Evolutionary conservation across 2,113 vertebrate species (phyloP).

Genomic region (cat (Felis catus)): F.catus_Fca126_mat1.0 CM031414.1:31866001-31866500

Average conservation of each 20-base stretch:
- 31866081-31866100: rapidly evolving
- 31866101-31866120: neutral
- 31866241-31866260: neutral
- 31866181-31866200: neutral
- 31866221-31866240: neutral
- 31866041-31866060: neutral
- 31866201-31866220: neutral
- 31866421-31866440: neutral
- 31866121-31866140: neutral
- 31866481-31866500: neutral
- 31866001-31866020: neutral
- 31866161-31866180: neutral
- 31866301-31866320: neutral
- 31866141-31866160: neutral
- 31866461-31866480: neutral
- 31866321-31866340: neutral
- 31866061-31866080: neutral
- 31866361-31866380: neutral
- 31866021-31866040: neutral
- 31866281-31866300: neutral
- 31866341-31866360: neutral
- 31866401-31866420: constrained; percentile 37
- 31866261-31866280: neutral
- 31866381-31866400: neutral
- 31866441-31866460: neutral